Evolutionary conservation across 2,797 vertebrate species (phyloP), one percentile per base, ranked within the genome.

Genomic region (Oceanodroma leucorhoa): DNA sequence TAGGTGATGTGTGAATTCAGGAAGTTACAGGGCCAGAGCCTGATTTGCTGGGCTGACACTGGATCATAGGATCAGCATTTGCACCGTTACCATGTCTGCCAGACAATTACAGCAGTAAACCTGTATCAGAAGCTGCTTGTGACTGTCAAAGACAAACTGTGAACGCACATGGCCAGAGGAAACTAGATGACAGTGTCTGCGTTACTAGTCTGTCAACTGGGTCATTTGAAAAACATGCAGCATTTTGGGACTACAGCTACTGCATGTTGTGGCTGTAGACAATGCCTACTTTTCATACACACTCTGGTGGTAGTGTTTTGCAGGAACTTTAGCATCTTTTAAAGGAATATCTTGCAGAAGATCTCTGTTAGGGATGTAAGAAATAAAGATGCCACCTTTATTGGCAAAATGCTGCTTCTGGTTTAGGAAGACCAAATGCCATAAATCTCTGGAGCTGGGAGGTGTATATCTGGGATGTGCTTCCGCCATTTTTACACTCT

Each of bases 111-210:
- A 60, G 20, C 36, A 75, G 32, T 48, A n/a, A n/a, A 45, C 32
- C 29, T 76, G 6, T 58, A 16, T 41, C 69, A 72, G 40, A 69
- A 80, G 13, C 62, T 78, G 26, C 46, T 65, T 51, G 11, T 54
- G 57, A 14, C 46, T 87, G 22, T 45, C 22, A 14, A 61, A 83
- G 57, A 30, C 18, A 26, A 60, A 22, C 6, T 36, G 43, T 48
- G 72, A 48, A 19, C 0, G 0, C 29, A 10, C 9, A 0, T 32
- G 27, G 26, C n/a, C 29, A 54, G 54, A 62, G 27, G 27, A 41
- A 62, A 50, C 7, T 21, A 16, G 19, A 20, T 45, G 24, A 21
- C 10, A 36, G 17, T 41, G 26, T 62, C 53, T 70, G 36, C 3
- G 0, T 64, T 64, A 5, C 24, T 40, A 10, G 4, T 51, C 41